Conservation (phyloP, 2,113 vertebrate species). For the Stegostoma tigrinum region DNA sequence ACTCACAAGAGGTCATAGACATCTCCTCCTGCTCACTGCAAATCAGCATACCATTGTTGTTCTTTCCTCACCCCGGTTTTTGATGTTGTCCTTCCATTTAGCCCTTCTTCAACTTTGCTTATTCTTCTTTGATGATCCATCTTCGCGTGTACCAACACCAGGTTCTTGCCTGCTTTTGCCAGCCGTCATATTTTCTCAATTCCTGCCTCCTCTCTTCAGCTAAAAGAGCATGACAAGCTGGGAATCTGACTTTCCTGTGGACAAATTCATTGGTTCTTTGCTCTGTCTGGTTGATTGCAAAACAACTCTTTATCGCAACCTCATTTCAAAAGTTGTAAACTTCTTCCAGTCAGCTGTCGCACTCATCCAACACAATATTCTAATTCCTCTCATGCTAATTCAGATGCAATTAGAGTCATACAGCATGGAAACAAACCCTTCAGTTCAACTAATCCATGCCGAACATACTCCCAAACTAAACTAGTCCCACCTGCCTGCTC, state of each 20-base stretch:
- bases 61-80: neutral
- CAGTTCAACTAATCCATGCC: no score
- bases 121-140: neutral
- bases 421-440: no score
- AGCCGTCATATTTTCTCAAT: neutral
- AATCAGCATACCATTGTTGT: neutral
- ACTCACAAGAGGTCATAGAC: neutral
- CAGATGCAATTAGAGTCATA: no score
- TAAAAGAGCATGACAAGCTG: neutral
- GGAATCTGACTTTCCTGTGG: no score
- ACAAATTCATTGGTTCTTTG: neutral
- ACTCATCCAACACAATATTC: no score
- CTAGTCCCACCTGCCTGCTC: no score
- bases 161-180: neutral
- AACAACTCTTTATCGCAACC: neutral
- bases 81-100: neutral
- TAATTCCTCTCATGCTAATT: no score
- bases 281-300: neutral
- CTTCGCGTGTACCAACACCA: neutral
- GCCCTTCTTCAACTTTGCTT: neutral
- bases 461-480: no score
- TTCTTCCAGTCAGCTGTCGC: neutral
- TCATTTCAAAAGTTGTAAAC: neutral
- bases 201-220: neutral
- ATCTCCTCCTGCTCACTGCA: neutral